A percentile compares a stretch with the other conserved stretches of the same genome.
Evolutionary conservation across 92 coral and sea anemone genomes (phyloP).

Genomic region (Actinostola sp.): DNA sequence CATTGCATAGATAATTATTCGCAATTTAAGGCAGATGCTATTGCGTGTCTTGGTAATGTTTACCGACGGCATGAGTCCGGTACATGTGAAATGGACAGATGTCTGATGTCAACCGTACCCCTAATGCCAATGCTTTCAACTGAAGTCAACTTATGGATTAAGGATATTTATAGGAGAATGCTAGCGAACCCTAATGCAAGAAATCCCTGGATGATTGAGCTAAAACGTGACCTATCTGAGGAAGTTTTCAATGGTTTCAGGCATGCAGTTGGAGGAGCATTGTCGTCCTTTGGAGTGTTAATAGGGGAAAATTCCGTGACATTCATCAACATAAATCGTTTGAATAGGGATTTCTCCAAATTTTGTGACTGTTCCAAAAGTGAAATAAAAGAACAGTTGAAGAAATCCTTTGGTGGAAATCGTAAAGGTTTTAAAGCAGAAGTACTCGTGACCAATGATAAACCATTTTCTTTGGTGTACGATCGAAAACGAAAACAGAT

Average conservation of each 20-base stretch:
- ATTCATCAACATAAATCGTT: conserved; percentile 44
- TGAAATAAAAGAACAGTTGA: not conserved
- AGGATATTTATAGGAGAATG: conserved; percentile 35
- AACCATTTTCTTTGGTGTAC: conserved; percentile 45
- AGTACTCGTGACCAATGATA: conserved; percentile 42
- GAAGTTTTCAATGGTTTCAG: conserved; percentile 36
- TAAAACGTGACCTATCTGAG: conserved; percentile 55
- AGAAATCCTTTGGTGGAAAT: conserved; percentile 27
- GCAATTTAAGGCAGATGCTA: no score
- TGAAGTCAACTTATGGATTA: conserved; percentile 55
- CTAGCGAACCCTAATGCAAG: conserved; percentile 39
- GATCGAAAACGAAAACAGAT: conserved; percentile 31
- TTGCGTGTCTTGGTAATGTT: no score
- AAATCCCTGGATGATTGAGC: conserved; percentile 59
- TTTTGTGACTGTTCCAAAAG: conserved; percentile 34
- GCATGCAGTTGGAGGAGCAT: conserved; percentile 35
- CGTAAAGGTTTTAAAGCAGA: conserved; percentile 36
- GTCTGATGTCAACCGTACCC: no score
- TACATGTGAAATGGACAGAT: no score
- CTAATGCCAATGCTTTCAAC: no score
- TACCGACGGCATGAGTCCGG: no score
- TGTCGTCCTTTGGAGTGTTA: conserved; percentile 41
- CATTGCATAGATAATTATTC: no score
- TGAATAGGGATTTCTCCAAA: conserved; percentile 53
- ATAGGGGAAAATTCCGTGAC: conserved; percentile 19